Base-by-base conservation (phyloP, 1,140 invertebrate species). In the Calliphora vicina region DNA sequence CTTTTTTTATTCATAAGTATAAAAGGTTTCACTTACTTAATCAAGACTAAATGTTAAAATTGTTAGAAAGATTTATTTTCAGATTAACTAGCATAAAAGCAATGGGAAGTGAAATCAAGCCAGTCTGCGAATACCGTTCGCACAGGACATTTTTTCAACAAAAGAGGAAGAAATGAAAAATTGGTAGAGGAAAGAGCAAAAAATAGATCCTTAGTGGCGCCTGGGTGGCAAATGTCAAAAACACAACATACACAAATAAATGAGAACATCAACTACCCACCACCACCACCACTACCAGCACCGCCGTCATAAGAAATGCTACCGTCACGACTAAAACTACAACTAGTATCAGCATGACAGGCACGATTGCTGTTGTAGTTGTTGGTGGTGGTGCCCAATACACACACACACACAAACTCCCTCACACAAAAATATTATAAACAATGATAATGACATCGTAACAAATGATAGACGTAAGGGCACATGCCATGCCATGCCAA, bases 151-250 rank as follows among this genome's bases (percentile, higher is more conserved):
- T 23, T 35, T 15, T 29, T 42, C n/a, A 42, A 76, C 12, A 76
- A 76, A 78, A n/a, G 3, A 57, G 15, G n/a, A 57, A 57, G n/a
- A 57, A 57, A 17, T 17, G 50, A 25, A 72, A 72, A 72, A 76
- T n/a, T 35, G 29, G 1, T 29, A 42, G 29, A 76, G 4, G 73
- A 35, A 35, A 78, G 42, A 23, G 42, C 73, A n/a, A 43, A 78
- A 78, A 20, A 43, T 20, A 43, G 8, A 78, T 78, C 35, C n/a
- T 45, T 42, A 78, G 17, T 78, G 74, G 74, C 74, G 74, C 74
- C 74, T 78, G 74, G 42, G 74, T 78, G 74, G 74, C 74, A 78
- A 78, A 78, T 78, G 74, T 78, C 74, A 78, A 78, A 78, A 78
- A 78, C 74, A 78, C 23, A 43, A 78, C 74, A 43, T 76, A 43